Evolutionary conservation across 2,888 invertebrate species (phyloP).

Genomic region (Mellilla xanthometata): DNA sequence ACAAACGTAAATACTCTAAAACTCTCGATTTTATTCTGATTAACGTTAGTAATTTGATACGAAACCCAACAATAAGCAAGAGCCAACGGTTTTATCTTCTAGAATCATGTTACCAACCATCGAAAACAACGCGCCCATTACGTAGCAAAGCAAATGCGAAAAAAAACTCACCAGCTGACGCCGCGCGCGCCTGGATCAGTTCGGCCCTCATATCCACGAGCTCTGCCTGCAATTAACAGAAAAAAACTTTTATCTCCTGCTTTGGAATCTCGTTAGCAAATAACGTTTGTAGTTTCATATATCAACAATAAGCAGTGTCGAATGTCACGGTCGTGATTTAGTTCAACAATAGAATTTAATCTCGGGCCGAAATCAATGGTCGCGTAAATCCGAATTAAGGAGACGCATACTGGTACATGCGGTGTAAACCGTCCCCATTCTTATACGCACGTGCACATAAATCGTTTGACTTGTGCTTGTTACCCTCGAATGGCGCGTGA

Average conservation of each 20-base stretch:
- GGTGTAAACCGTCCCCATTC: conserved; percentile 12
- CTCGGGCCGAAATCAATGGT: conserved; percentile 52
- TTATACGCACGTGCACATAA: conserved; percentile 52
- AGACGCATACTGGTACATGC: conserved; percentile 16
- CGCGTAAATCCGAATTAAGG: conserved; percentile 66
- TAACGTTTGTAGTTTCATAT: conserved; percentile 49
- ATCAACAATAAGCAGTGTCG: conserved; percentile 58
- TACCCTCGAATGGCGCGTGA: conserved; percentile 38
- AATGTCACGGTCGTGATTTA: conserved; percentile 54
- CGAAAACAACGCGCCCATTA: too few species aligned
- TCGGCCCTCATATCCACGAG: conserved; percentile 89
- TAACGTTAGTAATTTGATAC: too few species aligned
- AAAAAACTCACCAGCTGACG: conserved; percentile 54
- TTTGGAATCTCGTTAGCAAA: conserved; percentile 39
- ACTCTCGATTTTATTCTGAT: too few species aligned
- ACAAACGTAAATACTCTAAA: too few species aligned
- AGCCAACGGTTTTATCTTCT: neutral
- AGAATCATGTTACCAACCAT: conserved; percentile 14
- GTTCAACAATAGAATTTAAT: conserved; percentile 62
- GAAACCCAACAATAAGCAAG: too few species aligned
- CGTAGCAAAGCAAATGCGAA: too few species aligned
- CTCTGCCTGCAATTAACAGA: conserved; percentile 85
- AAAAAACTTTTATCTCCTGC: conserved; percentile 35
- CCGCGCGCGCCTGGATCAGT: conserved; percentile 86
- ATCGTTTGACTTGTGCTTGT: conserved; percentile 59